These are phyloP conservation scores for Marmota flaviventris DNA, from an alignment of 2,113 vertebrate species.

Conservation along the genomic window DNA sequence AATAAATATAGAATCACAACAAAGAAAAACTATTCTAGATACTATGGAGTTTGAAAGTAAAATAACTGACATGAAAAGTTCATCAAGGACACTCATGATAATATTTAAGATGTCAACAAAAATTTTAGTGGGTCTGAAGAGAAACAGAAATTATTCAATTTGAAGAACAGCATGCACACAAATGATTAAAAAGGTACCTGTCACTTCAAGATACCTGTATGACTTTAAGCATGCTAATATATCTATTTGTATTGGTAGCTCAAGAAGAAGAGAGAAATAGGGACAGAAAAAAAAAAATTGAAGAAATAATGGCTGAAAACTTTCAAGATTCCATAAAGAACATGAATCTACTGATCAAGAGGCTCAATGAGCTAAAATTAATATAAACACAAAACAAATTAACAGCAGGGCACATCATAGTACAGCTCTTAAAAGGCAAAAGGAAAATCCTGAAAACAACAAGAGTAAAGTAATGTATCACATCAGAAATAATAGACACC, in stretches of 20 bases:
- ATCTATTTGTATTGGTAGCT: not conserved
- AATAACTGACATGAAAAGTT: constrained; percentile 21
- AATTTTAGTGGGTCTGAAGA: not conserved
- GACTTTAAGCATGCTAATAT: not conserved
- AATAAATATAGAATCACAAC: not conserved
- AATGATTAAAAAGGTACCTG: not conserved
- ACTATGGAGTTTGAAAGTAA: not conserved
- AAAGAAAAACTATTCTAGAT: not conserved
- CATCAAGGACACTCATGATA: not conserved
- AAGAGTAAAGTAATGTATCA: not conserved
- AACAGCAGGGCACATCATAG: not conserved
- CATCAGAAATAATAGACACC: not conserved
- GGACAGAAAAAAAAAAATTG: not conserved
- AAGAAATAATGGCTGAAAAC: constrained; percentile 32
- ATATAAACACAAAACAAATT: constrained; percentile 7
- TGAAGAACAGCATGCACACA: not conserved
- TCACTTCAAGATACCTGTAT: not conserved
- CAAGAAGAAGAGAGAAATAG: not conserved
- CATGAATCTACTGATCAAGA: not conserved
- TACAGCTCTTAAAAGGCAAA: constrained; percentile 8
- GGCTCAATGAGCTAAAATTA: not conserved
- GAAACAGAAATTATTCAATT: not conserved
- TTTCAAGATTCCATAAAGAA: not conserved
- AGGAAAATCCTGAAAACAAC: not conserved
- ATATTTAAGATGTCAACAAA: constrained; percentile 19